phyloP scores from a whole-genome alignment of 2,888 invertebrate genomes.

The Aricia artaxerxes region DNA sequence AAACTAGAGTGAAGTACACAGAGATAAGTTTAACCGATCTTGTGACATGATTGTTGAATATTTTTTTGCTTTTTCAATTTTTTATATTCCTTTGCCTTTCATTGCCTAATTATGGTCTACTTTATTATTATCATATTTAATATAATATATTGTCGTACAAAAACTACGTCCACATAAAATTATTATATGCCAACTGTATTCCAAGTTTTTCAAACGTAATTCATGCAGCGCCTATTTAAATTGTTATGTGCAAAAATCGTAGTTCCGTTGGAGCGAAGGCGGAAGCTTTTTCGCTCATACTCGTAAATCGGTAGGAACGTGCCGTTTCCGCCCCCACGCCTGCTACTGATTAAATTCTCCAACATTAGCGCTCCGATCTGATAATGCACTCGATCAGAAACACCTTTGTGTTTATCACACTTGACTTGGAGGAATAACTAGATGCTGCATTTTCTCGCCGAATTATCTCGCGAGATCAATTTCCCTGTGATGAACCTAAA shows the following conservation, averaged over 20 bases:
- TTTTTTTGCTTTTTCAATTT: too few relatives aligned
- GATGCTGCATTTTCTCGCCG: neutral
- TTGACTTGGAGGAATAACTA: constrained; percentile 37
- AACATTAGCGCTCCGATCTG: constrained; percentile 60
- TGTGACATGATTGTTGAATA: too few relatives aligned
- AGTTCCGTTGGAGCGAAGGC: constrained; percentile 50
- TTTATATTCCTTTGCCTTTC: too few relatives aligned
- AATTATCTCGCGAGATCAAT: too few relatives aligned
- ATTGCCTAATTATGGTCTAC: too few relatives aligned
- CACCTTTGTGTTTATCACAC: constrained; percentile 52
- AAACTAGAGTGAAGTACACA: too few relatives aligned
- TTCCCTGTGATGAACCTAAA: too few relatives aligned
- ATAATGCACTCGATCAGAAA: constrained; percentile 61
- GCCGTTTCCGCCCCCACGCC: constrained; percentile 54
- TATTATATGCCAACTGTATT: too few relatives aligned
- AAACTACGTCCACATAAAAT: too few relatives aligned
- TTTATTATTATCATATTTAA: too few relatives aligned
- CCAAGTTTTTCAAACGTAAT: neutral
- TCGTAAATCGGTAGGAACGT: constrained; percentile 58
- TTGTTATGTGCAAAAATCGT: constrained; percentile 50
- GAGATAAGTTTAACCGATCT: too few relatives aligned
- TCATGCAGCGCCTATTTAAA: constrained; percentile 39
- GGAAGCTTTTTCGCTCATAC: constrained; percentile 65
- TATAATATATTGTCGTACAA: too few relatives aligned
- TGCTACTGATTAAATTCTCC: constrained; percentile 62